phyloP scores from a whole-genome alignment of 2,113 vertebrate genomes.

The Vulpes ferrilata region DNA sequence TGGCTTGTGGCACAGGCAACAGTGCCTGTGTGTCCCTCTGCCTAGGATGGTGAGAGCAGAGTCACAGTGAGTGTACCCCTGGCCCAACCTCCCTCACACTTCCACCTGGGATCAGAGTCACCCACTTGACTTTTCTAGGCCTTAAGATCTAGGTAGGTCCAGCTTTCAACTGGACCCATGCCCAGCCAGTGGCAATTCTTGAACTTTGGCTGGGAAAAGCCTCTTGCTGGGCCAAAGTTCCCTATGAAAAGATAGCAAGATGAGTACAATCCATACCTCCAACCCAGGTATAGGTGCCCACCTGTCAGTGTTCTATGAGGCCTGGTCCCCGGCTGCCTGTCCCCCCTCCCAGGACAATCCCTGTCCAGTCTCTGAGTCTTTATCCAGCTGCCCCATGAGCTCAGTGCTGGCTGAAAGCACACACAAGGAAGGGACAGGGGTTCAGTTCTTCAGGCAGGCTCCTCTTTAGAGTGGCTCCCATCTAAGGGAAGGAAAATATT shows the following conservation, averaged over 20 bases:
- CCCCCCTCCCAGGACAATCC: not conserved
- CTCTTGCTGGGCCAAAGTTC: slow-evolving; percentile 75
- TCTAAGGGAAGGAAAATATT: not conserved
- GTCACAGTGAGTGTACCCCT: not conserved
- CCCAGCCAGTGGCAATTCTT: not conserved
- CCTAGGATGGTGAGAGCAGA: slow-evolving; percentile 11
- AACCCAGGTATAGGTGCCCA: slow-evolving; percentile 14
- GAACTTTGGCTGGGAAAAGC: slow-evolving; percentile 76
- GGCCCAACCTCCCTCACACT: not conserved
- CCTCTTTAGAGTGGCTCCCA: not conserved
- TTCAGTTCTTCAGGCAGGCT: not conserved
- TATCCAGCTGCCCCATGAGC: not conserved
- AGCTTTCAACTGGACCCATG: not conserved
- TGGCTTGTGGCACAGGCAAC: not conserved
- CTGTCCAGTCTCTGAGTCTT: not conserved
- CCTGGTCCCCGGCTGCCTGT: not conserved
- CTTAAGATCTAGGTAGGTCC: not conserved
- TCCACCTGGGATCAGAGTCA: not conserved
- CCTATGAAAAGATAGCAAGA: slow-evolving; percentile 24
- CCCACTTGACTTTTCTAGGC: slow-evolving; percentile 13
- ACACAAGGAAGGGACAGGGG: not conserved
- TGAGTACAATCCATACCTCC: not conserved
- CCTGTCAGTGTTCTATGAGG: not conserved
- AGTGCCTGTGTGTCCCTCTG: slow-evolving; percentile 39
- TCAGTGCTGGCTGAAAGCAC: not conserved